A percentile compares a stretch with the other conserved stretches of the same genome.
Evolutionary conservation across 2,113 vertebrate species (phyloP).

Genomic region (Rhizomys pruinosus): DNA sequence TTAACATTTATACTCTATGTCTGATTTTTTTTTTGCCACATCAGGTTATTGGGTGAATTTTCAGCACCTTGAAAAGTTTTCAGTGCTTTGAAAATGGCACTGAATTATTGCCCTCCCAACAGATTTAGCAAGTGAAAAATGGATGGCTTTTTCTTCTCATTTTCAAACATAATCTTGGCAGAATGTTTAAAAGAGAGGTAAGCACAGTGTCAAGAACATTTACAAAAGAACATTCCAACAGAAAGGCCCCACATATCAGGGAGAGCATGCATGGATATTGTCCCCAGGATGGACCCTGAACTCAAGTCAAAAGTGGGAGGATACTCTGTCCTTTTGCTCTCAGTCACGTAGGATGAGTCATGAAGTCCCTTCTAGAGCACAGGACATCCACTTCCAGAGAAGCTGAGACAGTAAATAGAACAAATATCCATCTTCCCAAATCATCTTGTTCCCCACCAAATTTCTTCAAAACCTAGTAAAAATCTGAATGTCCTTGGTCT

Average conservation of each 20-base stretch:
- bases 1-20: background rate
- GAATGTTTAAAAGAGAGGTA: slow-evolving; percentile 67
- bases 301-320: background rate
- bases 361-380: background rate
- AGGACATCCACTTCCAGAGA: slow-evolving; percentile 57
- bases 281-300: background rate
- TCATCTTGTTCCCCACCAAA: slow-evolving; percentile 40
- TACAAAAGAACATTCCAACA: slow-evolving; percentile 31
- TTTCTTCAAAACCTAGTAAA: slow-evolving; percentile 65
- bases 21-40: background rate
- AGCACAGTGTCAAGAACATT: slow-evolving; percentile 69
- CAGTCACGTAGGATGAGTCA: background rate
- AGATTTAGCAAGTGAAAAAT: slow-evolving; percentile 53
- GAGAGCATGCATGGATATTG: background rate
- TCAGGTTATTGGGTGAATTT: background rate
- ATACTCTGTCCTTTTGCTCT: background rate
- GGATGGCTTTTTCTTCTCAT: background rate
- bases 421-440: slow-evolving; percentile 52
- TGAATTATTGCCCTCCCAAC: slow-evolving; percentile 33
- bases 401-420: background rate
- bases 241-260: slow-evolving; percentile 1
- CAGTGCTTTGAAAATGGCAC: slow-evolving; percentile 31
- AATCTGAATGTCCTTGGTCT: slow-evolving; percentile 35
- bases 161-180: slow-evolving; percentile 70
- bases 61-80: slow-evolving; percentile 7